phyloP scores from a whole-genome alignment of 2,797 vertebrate genomes.

The Gymnodraco acuticeps region DNA sequence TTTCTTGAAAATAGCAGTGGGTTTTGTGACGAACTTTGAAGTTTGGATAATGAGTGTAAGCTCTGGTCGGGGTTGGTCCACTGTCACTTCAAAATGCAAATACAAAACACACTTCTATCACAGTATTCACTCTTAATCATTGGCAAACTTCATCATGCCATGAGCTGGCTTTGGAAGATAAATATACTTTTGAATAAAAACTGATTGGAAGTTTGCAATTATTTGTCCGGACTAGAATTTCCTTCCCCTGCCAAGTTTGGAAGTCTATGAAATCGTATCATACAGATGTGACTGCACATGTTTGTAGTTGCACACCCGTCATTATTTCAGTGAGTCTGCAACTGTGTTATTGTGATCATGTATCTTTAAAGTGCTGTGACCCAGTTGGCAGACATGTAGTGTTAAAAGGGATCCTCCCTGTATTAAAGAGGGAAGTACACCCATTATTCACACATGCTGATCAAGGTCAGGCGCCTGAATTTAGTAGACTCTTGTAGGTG shows the following conservation, averaged over 20 bases:
- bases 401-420: slow-evolving; percentile 28
- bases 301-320: slow-evolving; percentile 29
- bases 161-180: slow-evolving; percentile 23
- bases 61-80: slow-evolving; percentile 19
- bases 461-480: slow-evolving; percentile 27
- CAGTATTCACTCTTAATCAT: slow-evolving; percentile 54
- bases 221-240: slow-evolving; percentile 17
- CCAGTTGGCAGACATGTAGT: slow-evolving; percentile 29
- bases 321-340: slow-evolving; percentile 16
- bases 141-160: slow-evolving; percentile 2
- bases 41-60: slow-evolving; percentile 14
- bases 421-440: slow-evolving; percentile 14
- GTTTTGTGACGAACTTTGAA: slow-evolving; percentile 11
- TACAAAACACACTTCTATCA: slow-evolving; percentile 33
- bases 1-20: slow-evolving; percentile 5
- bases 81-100: slow-evolving; percentile 37
- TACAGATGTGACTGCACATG: slow-evolving; percentile 49
- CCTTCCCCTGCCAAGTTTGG: slow-evolving; percentile 16
- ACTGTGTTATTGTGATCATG: slow-evolving; percentile 31
- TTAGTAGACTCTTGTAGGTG: not conserved
- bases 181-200: slow-evolving; percentile 40
- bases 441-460: slow-evolving; percentile 26
- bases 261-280: slow-evolving; percentile 27
- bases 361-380: slow-evolving; percentile 26
- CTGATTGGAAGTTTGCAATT: slow-evolving; percentile 40